Base-by-base conservation (phyloP, 2,888 invertebrate species). In the Dasypolia templi region DNA sequence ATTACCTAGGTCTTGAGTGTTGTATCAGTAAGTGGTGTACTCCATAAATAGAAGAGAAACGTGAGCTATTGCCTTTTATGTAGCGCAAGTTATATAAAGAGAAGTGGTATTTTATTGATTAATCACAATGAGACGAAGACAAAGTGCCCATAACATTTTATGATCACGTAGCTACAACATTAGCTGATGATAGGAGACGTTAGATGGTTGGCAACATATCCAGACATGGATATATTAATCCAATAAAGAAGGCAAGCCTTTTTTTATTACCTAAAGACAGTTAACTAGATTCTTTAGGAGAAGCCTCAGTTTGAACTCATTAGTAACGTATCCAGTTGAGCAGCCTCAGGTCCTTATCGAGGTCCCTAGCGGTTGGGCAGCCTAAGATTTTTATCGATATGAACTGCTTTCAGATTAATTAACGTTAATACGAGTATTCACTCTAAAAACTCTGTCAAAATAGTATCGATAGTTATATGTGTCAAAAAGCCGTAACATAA, bases 371-470 rank as follows among this genome's bases (percentile, higher is more conserved):
- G 0, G 11, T 26, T 22, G 9, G 32, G 3, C 26, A 39, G 3
- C 17, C 9, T 35, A 42, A 42, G 5, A 69, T 61, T 46, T 66
- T 1, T 63, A 67, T 77, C 62, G 77, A 67, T 53, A 58, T 82
- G 65, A 46, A 71, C 46, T 44, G 6, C 19, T 39, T 51, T 75
- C 0, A 32, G 17, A 56, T 66, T 63, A 75, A 62, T 51, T 67
- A 64, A 42, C 26, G 51, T 80, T 82, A 82, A 61, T 65, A n/a
- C n/a, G n/a, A n/a, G n/a, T n/a, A 32, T 61, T 53, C 80, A 75
- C 70, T 81, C 67, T 32, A 55, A 66, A 17, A 66, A 51, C 29
- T 39, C 68, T 3, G 7, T 32, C 14, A 17, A 51, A 74, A 29
- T 55, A 71, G 66, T 67, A 67, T 29, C 53, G 5, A 46, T 71